These are phyloP conservation scores for Ormyrus nitidulus DNA, from an alignment of 2,888 invertebrate species.

Conservation along the genomic window DNA sequence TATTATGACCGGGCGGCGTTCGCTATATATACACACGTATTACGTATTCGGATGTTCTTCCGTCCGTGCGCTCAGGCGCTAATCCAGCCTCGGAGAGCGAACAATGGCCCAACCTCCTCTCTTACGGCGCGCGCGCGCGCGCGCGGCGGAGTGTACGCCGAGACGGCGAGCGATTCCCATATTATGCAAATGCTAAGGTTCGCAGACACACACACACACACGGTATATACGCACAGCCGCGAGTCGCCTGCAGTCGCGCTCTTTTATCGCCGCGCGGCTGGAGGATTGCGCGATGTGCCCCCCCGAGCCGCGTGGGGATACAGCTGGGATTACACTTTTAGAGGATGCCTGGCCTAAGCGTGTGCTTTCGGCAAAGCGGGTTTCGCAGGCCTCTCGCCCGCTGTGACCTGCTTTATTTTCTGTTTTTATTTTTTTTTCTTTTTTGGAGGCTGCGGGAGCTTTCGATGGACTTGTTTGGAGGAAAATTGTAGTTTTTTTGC, in stretches of 20 bases:
- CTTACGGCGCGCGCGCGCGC: neutral
- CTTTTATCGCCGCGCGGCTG: slow-evolving; percentile 19
- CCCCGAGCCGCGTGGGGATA: neutral
- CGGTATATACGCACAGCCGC: neutral
- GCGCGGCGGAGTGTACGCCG: too few species aligned
- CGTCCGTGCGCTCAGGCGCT: slow-evolving; percentile 59
- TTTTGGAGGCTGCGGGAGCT: too few species aligned
- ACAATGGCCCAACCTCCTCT: neutral
- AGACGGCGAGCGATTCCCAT: slow-evolving; percentile 62
- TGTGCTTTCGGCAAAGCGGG: neutral
- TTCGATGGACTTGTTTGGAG: too few species aligned
- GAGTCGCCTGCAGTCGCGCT: neutral
- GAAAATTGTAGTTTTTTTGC: too few species aligned
- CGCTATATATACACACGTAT: slow-evolving; percentile 48
- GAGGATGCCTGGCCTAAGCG: neutral
- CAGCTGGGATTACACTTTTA: neutral
- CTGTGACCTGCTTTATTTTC: too few species aligned
- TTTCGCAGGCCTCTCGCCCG: too few species aligned
- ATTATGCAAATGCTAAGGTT: slow-evolving; percentile 65
- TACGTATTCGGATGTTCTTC: slow-evolving; percentile 72
- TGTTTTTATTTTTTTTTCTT: too few species aligned
- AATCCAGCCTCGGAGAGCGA: slow-evolving; percentile 1
- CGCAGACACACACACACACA: slow-evolving; percentile 54
- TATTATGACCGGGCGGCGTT: slow-evolving; percentile 61
- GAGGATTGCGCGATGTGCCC: neutral